Evolutionary conservation across 2,797 vertebrate genomes (phyloP).

Genomic region (Netta rufina): DNA sequence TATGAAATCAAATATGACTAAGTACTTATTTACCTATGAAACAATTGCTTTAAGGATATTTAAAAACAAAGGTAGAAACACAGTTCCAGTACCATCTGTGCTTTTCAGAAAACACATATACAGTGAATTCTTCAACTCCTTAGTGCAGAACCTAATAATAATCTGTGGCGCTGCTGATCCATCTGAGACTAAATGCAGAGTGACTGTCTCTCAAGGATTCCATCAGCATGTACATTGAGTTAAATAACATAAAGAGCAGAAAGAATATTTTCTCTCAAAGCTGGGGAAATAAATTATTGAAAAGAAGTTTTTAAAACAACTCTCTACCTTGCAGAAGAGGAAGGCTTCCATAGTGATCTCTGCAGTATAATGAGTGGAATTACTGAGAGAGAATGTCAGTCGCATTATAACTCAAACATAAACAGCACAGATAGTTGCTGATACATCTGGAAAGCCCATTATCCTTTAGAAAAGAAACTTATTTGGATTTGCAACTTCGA

Average conservation of each 20-base stretch:
- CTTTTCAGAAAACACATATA: not conserved
- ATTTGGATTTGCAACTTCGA: not conserved
- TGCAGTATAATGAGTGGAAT: conserved; percentile 6
- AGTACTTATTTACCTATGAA: not conserved
- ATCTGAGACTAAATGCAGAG: not conserved
- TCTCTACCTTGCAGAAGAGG: not conserved
- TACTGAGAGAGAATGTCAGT: conserved; percentile 13
- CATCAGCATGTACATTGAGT: not conserved
- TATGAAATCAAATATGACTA: not conserved
- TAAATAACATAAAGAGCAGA: conserved; percentile 32
- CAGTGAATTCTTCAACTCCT: not conserved
- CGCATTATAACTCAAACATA: conserved; percentile 10
- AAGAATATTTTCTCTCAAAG: conserved; percentile 49
- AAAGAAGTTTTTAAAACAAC: conserved; percentile 14
- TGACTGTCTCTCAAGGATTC: conserved; percentile 11
- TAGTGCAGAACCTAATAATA: not conserved
- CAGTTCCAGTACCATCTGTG: not conserved
- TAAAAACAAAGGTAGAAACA: not conserved
- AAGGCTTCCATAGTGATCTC: not conserved
- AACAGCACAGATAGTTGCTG: conserved; percentile 23
- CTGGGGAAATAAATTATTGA: conserved; percentile 36
- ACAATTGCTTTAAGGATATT: not conserved
- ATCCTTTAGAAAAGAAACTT: conserved; percentile 41
- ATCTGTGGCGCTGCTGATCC: not conserved
- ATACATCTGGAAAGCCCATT: conserved; percentile 46